Base-by-base conservation (phyloP, 1,140 invertebrate species). In the Helicoverpa zea region DNA sequence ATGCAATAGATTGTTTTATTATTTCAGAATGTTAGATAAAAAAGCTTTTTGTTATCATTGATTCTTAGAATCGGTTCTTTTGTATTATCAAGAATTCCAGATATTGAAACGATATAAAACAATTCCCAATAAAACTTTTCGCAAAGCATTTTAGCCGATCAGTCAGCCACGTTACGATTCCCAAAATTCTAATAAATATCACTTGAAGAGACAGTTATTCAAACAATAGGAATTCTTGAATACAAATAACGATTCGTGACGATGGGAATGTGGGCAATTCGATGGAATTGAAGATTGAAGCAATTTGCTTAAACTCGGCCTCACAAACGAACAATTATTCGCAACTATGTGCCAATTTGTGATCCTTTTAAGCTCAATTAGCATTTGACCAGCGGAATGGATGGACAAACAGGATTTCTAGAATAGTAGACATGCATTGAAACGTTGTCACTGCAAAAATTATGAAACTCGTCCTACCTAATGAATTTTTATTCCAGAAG, bases 291-390 rank as follows among this genome's bases (percentile, higher is more conserved):
- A 29, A 51, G 66, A 70, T 52, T 70, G 12, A 70, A 70, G 18
- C 66, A 70, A 70, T 70, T 52, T 52, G 18, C 11, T 52, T 70
- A 52, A 68, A 70, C 47, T 51, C 13, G 47, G 18, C 23, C 47
- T 13, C 54, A 75, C 54, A 75, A 56, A 73, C 68, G 52, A 16
- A 35, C 29, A 75, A 29, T 75, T 77, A 64, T 77, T 64, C 47
- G 35, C 56, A 61, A 75, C 29, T 75, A 59, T 13, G 74, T 77
- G 74, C 47, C 74, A 77, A 77, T 89, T 86, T 84, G 87, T 84
- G 76, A 89, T 87, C 88, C 88, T 89, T 85, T 90, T 88, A 89
- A 84, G 64, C 43, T 43, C 76, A 83, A 86, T 89, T 88, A 87
- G 81, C 85, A 64, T 61, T 51, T 64, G 18, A 64, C 29, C 52